These are phyloP conservation scores for Lycodopsis pacificus DNA, from an alignment of 2,797 vertebrate species.

Conservation along the genomic window DNA sequence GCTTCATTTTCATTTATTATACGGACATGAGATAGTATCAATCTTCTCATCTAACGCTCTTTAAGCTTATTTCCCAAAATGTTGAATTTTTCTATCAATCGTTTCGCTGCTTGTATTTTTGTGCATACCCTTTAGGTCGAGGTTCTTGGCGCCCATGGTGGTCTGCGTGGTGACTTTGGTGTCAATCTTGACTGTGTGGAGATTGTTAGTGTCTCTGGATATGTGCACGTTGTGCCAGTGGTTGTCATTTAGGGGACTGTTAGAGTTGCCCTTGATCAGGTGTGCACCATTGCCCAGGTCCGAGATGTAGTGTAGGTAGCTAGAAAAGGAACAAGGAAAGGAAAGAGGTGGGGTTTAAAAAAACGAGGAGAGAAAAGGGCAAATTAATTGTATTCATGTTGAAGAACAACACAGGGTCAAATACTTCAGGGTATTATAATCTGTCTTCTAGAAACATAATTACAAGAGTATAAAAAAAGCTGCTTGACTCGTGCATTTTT, in stretches of 20 bases:
- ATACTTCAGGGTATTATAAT: slow-evolving; percentile 53
- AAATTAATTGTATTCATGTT: slow-evolving; percentile 47
- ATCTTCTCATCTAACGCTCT: background rate
- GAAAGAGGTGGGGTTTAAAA: slow-evolving; percentile 30
- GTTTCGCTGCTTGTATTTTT: slow-evolving; percentile 26
- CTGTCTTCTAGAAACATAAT: slow-evolving; percentile 56
- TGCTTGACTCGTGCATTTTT: slow-evolving; percentile 44
- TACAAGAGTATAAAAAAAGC: slow-evolving; percentile 36
- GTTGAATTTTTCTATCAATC: background rate
- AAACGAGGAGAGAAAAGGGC: slow-evolving; percentile 23
- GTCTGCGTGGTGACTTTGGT: slow-evolving; percentile 98
- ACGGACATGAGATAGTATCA: background rate
- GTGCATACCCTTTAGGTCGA: slow-evolving; percentile 93
- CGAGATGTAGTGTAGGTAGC: slow-evolving; percentile 98
- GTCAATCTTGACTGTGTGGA: slow-evolving; percentile 98
- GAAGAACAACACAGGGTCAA: slow-evolving; percentile 58
- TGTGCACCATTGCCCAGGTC: slow-evolving; percentile 98
- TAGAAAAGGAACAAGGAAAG: slow-evolving; percentile 62
- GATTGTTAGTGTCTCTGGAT: slow-evolving; percentile 96
- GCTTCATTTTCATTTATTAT: background rate
- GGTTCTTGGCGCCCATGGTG: slow-evolving; percentile 96
- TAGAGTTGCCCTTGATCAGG: slow-evolving; percentile 98
- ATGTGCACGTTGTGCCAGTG: slow-evolving; percentile 99
- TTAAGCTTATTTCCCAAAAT: slow-evolving; percentile 6
- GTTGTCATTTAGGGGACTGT: slow-evolving; percentile 97